Evolutionary conservation across 1,140 invertebrate species (phyloP), one percentile per base, ranked within the genome.

Genomic region (Neuroterus valhalla): DNA sequence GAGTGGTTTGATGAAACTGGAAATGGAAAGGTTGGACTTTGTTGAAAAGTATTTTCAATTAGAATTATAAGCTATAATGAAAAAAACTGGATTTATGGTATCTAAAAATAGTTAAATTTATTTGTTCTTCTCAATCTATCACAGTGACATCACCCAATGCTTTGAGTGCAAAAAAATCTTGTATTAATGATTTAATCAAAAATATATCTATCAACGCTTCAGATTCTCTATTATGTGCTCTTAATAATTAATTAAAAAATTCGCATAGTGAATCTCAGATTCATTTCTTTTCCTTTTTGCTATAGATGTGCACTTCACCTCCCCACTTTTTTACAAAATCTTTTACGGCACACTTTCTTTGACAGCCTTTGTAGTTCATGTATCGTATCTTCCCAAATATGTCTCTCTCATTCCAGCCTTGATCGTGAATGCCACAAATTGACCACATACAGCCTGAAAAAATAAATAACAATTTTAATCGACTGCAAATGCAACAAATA

Each of bases 361-460:
- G 93, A 84, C 96, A 97, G 1, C 96, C 96, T 69, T 94, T 92
- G 85, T 96, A 97, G 88, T 97, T 98, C 96, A 98, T 98, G 86
- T 93, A 98, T 1, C 97, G 93, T 68, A 98, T 95, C 91, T 98
- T 98, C 4, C 97, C 97, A 91, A 98, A 98, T 8, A 98, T 92
- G 1, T 91, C 84, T 76, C 97, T 91, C 86, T 98, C 96, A 72
- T 90, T 92, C 96, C 96, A 98, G n/a, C 96, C 96, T 88, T 96
- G 96, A 87, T 98, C 96, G 86, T 98, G 96, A 45, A 97, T 92
- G 12, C 97, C 96, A 87, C 96, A 96, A 66, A 98, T 95, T 1
- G 96, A 97, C 96, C 96, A 98, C 96, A 97, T 97, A 79, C 96
- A 97, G 14, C 95, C 94, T 95, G 76, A 0, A 83, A 80, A n/a